phyloP scores from a whole-genome alignment of 2,113 vertebrate genomes.

The Aspidoscelis tigris region DNA sequence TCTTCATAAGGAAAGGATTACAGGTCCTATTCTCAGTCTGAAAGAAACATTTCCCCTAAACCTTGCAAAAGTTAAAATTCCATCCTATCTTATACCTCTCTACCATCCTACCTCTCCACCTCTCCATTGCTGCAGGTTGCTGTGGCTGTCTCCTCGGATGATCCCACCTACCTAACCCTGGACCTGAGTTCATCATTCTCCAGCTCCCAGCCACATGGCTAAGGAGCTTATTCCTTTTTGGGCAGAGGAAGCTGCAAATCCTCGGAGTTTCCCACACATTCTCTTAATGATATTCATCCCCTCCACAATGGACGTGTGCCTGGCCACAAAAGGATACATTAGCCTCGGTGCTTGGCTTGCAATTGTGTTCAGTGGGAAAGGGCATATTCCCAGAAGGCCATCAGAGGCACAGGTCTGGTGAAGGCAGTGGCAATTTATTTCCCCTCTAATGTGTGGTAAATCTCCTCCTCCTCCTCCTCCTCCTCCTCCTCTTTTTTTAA shows the following conservation, averaged over 20 bases:
- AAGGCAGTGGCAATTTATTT: constrained; percentile 13
- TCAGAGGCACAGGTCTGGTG: constrained; percentile 76
- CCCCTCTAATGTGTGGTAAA: neutral
- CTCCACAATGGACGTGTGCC: constrained; percentile 87
- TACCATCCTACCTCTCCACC: too few relatives aligned
- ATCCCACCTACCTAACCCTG: too few relatives aligned
- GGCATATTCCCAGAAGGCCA: constrained; percentile 79
- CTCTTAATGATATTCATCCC: constrained; percentile 67
- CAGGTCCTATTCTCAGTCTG: too few relatives aligned
- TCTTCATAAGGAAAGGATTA: too few relatives aligned
- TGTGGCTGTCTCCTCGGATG: too few relatives aligned
- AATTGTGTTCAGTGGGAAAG: constrained; percentile 80
- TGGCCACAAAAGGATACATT: constrained; percentile 76
- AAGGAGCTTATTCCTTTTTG: constrained; percentile 18
- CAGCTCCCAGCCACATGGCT: neutral
- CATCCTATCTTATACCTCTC: too few relatives aligned
- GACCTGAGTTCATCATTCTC: neutral
- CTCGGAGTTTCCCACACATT: constrained; percentile 80
- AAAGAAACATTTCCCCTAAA: too few relatives aligned
- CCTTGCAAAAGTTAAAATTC: too few relatives aligned
- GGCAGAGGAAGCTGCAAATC: constrained; percentile 41
- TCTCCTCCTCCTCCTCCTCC: too few relatives aligned
- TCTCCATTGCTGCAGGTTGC: too few relatives aligned
- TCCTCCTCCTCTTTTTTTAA: neutral
- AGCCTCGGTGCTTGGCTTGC: constrained; percentile 71